Percentiles rank a stretch among this genome's conserved stretches.
These are phyloP conservation scores for Brachypterus glaber DNA, from an alignment of 2,888 invertebrate species.

Conservation along the genomic window DNA sequence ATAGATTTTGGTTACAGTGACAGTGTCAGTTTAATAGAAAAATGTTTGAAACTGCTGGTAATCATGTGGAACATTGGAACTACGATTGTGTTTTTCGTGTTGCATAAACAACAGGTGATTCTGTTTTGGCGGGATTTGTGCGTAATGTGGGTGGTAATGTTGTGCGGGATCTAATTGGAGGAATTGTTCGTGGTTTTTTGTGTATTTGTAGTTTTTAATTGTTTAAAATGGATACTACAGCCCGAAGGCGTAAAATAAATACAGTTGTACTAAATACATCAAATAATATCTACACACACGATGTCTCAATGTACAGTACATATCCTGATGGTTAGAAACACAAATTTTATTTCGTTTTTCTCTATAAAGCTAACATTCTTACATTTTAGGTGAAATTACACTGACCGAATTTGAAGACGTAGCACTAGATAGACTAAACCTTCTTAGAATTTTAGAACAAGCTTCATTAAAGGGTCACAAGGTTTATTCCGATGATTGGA, in stretches of 20 bases:
- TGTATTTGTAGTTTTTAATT: not conserved
- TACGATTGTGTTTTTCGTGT: too few relatives aligned
- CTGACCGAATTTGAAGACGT: slow-evolving; percentile 81
- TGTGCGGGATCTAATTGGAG: too few relatives aligned
- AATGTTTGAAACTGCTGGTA: too few relatives aligned
- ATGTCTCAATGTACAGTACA: slow-evolving; percentile 67
- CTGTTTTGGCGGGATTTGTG: not conserved
- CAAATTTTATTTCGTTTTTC: not conserved
- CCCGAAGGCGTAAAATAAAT: slow-evolving; percentile 28
- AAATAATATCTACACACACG: slow-evolving; percentile 57
- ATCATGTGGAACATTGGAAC: too few relatives aligned
- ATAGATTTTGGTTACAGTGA: too few relatives aligned
- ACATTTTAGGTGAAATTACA: slow-evolving; percentile 48
- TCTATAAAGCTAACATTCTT: not conserved
- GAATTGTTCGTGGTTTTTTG: not conserved
- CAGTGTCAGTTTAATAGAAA: too few relatives aligned
- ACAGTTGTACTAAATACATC: slow-evolving; percentile 33
- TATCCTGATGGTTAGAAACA: slow-evolving; percentile 51
- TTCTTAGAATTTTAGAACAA: slow-evolving; percentile 68
- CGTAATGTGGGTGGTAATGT: not conserved
- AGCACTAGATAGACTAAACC: slow-evolving; percentile 72
- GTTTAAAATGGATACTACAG: slow-evolving; percentile 27
- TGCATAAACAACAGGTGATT: too few relatives aligned
- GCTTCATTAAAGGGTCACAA: slow-evolving; percentile 57
- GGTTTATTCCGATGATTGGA: slow-evolving; percentile 58